Conservation (phyloP, 2,797 vertebrate genomes). For the Chiloscyllium punctatum region DNA sequence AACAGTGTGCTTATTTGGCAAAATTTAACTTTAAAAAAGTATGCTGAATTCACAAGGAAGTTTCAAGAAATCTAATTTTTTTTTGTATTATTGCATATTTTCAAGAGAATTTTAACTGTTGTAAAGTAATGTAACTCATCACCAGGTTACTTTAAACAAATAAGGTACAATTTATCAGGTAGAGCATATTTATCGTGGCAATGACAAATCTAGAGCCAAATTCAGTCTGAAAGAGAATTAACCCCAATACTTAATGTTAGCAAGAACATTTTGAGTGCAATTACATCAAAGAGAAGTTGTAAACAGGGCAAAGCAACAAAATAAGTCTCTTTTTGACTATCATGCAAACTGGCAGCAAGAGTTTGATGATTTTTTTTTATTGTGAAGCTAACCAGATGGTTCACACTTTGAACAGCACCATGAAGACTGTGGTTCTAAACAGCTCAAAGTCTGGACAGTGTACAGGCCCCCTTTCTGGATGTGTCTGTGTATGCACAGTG, state of each 20-base stretch:
- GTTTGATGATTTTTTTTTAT: constrained; percentile 43
- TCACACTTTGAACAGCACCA: constrained; percentile 47
- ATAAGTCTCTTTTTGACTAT: constrained; percentile 40
- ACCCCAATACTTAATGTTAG: constrained; percentile 32
- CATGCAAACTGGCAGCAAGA: constrained; percentile 42
- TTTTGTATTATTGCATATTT: no score
- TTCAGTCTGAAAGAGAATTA: constrained; percentile 41
- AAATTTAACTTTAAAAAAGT: background rate
- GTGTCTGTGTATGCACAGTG: constrained; percentile 46
- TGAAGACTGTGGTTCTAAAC: constrained; percentile 46
- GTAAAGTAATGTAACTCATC: background rate
- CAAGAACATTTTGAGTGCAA: constrained; percentile 33
- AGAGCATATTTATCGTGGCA: no score
- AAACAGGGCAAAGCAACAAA: constrained; percentile 38
- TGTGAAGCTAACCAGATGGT: constrained; percentile 51
- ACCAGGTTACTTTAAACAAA: background rate
- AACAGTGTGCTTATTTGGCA: background rate
- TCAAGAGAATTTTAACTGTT: background rate
- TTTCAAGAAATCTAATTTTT: background rate
- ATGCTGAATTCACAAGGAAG: background rate
- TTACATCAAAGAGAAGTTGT: constrained; percentile 35
- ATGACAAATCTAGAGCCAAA: constrained; percentile 35
- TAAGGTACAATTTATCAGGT: background rate
- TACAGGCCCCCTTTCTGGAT: constrained; percentile 44
- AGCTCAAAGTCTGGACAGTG: constrained; percentile 46